Evolutionary conservation across 37 sponge, comb jelly and placozoan genomes (phyloP).

Genomic region (Lycopodina hypogea): DNA sequence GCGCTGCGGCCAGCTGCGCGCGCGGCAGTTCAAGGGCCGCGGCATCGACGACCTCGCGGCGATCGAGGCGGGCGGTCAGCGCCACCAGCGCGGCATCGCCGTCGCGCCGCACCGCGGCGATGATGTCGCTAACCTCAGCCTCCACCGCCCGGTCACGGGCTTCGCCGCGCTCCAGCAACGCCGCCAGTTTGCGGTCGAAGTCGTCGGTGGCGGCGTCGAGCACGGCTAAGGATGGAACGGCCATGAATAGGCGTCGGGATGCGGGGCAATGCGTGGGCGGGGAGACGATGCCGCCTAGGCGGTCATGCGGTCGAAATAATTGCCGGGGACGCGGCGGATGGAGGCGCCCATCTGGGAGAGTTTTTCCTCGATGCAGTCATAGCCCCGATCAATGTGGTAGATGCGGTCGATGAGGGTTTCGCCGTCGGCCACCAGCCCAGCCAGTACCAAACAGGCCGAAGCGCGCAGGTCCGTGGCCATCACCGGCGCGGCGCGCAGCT

Average conservation of each 20-base stretch:
- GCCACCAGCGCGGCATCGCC: neutral
- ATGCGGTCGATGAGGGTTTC: neutral
- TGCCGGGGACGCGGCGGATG: neutral
- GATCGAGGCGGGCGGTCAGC: neutral
- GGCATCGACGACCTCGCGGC: neutral
- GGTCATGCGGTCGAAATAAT: neutral
- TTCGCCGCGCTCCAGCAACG: neutral
- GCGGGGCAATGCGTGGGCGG: neutral
- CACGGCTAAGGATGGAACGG: neutral
- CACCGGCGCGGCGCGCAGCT: neutral
- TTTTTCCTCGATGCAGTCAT: constrained; percentile 9
- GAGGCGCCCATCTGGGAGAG: neutral
- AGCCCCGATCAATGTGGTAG: constrained; percentile 23
- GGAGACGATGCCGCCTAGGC: neutral
- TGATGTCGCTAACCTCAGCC: neutral
- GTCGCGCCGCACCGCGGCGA: neutral
- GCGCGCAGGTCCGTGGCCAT: constrained; percentile 18
- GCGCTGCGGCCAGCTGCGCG: neutral
- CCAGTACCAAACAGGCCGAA: neutral
- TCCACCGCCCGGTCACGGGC: neutral
- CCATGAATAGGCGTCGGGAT: neutral
- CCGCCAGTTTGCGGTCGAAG: neutral
- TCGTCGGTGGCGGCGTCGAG: neutral
- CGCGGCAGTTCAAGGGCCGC: neutral
- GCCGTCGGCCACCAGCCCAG: constrained; percentile 7